Evolutionary conservation across 2,888 invertebrate genomes (phyloP), one percentile per base, ranked within the genome.

Genomic region (Thymelicus acteon): DNA sequence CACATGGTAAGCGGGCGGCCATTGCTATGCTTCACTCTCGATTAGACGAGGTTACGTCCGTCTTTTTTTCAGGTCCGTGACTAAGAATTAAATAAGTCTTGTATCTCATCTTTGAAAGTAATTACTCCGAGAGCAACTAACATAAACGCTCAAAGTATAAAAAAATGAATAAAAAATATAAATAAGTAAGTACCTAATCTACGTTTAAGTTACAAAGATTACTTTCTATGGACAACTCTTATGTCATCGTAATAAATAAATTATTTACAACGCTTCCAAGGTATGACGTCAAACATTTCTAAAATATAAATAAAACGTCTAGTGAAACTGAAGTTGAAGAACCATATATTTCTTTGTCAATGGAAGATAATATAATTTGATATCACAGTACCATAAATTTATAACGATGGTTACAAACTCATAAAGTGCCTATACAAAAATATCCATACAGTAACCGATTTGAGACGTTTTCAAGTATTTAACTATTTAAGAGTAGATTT

Each of bases 331-430:
- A 63, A 49, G 64, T 60, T 61, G 48, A 54, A 60, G 49, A 68
- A 67, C 63, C 72, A 7, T 48, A 68, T 72, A 71, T 74, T 73
- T 60, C 58, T 62, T 64, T 70, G 72, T 58, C 58, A 75, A 74
- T 76, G 72, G 77, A 80, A 79, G 75, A 79, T 76, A 78, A 78
- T 76, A 77, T 82, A 77, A 80, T 81, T 81, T 83, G 80, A 86
- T 91, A 92, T 92, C 92, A 92, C 92, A 92, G 91, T 89, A 85
- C 80, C 78, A 75, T 85, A 89, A 86, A 80, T 80, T 88, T 87
- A 85, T 80, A 80, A 78, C 80, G 74, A 72, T 65, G 15, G 57
- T 68, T 40, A 40, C 24, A 71, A 75, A 76, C 72, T 77, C 63
- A 77, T 72, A 77, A 77, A 77, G 75, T 73, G 74, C 75, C 67